Evolutionary conservation across 2,888 invertebrate genomes (phyloP).

Genomic region (Synergus itoensis): DNA sequence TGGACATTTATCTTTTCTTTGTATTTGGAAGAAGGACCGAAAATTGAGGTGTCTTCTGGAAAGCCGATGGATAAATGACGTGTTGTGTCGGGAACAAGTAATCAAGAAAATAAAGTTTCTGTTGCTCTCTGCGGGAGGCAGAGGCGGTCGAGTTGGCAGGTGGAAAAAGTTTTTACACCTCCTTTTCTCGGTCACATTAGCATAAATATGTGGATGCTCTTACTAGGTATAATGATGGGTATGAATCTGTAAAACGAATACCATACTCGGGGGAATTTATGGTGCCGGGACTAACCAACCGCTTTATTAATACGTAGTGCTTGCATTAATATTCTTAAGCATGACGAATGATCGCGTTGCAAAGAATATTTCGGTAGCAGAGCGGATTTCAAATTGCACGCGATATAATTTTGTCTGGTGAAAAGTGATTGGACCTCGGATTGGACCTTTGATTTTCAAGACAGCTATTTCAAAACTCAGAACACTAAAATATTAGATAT

Average conservation of each 20-base stretch:
- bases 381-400: constrained; percentile 55
- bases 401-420: neutral
- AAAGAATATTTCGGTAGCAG: constrained; percentile 70
- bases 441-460: neutral
- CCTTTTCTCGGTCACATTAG: constrained; percentile 56
- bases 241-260: constrained; percentile 45
- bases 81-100: constrained; percentile 30
- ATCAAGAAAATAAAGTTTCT: constrained; percentile 47
- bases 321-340: constrained; percentile 76
- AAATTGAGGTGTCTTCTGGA: constrained; percentile 43
- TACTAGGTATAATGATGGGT: constrained; percentile 42
- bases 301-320: constrained; percentile 76
- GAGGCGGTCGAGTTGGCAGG: constrained; percentile 55
- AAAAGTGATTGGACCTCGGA: neutral
- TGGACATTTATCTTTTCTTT: constrained; percentile 5
- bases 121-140: constrained; percentile 51
- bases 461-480: neutral
- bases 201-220: constrained; percentile 54
- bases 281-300: constrained; percentile 55
- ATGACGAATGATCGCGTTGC: constrained; percentile 74
- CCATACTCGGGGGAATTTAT: constrained; percentile 52
- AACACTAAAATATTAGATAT: neutral
- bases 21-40: constrained; percentile 27
- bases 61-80: constrained; percentile 20
- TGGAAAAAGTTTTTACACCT: constrained; percentile 55